A percentile compares a stretch with the other conserved stretches of the same genome.
Evolutionary conservation across 2,888 invertebrate genomes (phyloP).

Genomic region (Dicranocentrus wangi): DNA sequence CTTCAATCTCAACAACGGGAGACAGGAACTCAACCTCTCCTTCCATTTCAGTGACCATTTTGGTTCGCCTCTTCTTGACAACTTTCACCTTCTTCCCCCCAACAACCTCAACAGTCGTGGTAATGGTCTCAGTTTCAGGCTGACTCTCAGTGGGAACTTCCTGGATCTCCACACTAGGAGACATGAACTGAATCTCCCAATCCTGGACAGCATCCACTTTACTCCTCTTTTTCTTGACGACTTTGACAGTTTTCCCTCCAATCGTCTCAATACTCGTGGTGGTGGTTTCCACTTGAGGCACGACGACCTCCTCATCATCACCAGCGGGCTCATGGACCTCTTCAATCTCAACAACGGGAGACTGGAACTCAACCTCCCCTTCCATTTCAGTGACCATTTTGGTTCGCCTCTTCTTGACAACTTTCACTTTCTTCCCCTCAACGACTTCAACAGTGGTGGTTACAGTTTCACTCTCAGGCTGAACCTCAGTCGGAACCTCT

Average conservation of each 20-base stretch:
- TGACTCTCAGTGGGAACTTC: no score
- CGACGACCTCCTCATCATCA: neutral
- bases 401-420: neutral
- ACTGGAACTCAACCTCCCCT: neutral
- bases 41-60: neutral
- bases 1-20: no score
- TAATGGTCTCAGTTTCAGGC: neutral
- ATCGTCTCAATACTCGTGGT: neutral
- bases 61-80: neutral
- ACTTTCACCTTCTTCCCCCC: neutral
- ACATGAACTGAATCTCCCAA: neutral
- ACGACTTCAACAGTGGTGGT: no score
- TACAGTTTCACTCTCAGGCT: no score
- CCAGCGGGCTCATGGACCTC: neutral
- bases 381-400: neutral
- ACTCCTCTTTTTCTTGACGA: conserved; percentile 11
- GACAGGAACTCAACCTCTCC: neutral
- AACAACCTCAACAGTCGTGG: neutral
- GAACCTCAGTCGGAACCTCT: neutral
- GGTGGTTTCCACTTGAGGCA: neutral
- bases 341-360: no score
- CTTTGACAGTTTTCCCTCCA: conserved; percentile 2
- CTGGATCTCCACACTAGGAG: neutral
- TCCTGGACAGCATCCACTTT: conserved; percentile 3
- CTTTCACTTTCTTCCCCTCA: neutral